Percentiles rank a stretch among this genome's conserved stretches.
Evolutionary conservation across 2,888 invertebrate genomes (phyloP).

Genomic region (Danaus chrysippus): DNA sequence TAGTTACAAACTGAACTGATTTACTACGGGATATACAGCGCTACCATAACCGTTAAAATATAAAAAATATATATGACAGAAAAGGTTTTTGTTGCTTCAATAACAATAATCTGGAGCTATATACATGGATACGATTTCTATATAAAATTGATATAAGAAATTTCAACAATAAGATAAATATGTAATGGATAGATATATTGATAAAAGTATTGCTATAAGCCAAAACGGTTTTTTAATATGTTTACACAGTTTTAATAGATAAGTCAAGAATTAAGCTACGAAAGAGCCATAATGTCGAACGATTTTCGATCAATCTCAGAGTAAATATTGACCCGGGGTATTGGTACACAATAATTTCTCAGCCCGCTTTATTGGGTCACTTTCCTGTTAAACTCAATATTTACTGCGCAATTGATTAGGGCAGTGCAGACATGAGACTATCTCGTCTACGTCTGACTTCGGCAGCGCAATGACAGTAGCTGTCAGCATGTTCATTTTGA

Average conservation of each 20-base stretch:
- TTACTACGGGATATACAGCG: constrained; percentile 1
- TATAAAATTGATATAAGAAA: too few relatives aligned
- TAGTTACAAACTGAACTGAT: neutral
- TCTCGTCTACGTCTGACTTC: neutral
- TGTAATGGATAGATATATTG: too few relatives aligned
- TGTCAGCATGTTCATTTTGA: too few relatives aligned
- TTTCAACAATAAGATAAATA: too few relatives aligned
- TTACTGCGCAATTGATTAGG: constrained; percentile 31
- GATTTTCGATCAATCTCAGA: constrained; percentile 20
- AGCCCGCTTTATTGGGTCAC: constrained; percentile 27
- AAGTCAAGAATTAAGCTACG: neutral
- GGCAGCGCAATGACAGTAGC: too few relatives aligned
- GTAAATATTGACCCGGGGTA: constrained; percentile 24
- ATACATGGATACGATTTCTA: too few relatives aligned
- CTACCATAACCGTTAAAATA: neutral
- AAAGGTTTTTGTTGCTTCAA: too few relatives aligned
- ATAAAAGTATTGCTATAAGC: too few relatives aligned
- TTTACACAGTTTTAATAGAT: neutral
- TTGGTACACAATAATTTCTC: constrained; percentile 26
- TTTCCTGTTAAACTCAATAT: constrained; percentile 32
- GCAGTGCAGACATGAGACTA: constrained; percentile 16
- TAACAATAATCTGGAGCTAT: too few relatives aligned
- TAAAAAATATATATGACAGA: too few relatives aligned
- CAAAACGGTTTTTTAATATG: neutral
- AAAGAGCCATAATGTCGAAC: constrained; percentile 5